Base-by-base conservation (phyloP, 2,888 invertebrate genomes). In the Brachylomia viminalis region DNA sequence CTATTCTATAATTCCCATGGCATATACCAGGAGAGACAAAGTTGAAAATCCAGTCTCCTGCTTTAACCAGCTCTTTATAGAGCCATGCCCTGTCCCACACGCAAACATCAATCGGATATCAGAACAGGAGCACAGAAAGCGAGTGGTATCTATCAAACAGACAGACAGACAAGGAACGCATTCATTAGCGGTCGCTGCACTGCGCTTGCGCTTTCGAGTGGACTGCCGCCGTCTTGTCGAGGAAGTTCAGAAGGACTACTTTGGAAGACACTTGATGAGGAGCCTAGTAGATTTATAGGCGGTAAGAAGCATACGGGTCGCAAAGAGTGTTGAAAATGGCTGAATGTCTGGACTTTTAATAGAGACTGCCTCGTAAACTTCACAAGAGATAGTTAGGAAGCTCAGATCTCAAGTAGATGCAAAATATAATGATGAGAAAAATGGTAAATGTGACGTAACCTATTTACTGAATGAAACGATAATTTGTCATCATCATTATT, bases 141-240 rank as follows among this genome's bases (percentile, higher is more conserved):
- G 75, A 79, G 76, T 88, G 87, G 80, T 80, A 86, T 88, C 83
- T 90, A 88, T 90, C 90, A 87, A 72, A 82, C 88, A 81, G 80
- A 89, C 90, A 73, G 84, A 88, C 88, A 85, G 68, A 90, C 91
- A 91, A 88, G 85, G 84, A 81, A 59, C 72, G 87, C 89, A 90
- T 92, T 92, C 91, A 92, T 91, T 83, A 86, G 84, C 89, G 91
- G 91, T 89, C 91, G 89, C 78, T 90, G 91, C 91, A 89, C 91
- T 77, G 86, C 82, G 85, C 86, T 75, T 87, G 87, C 86, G 87
- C 79, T 87, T 79, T 88, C 89, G 87, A 90, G 90, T 87, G 83
- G 68, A 84, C 78, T 69, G 81, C 86, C 81, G 73, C 62, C 68
- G 27, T 64, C 4, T 20, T 70, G 47, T 0, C 33, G 17, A 15